Evolutionary conservation across 2,888 invertebrate species (phyloP).

Genomic region (Syrista parreyssii): DNA sequence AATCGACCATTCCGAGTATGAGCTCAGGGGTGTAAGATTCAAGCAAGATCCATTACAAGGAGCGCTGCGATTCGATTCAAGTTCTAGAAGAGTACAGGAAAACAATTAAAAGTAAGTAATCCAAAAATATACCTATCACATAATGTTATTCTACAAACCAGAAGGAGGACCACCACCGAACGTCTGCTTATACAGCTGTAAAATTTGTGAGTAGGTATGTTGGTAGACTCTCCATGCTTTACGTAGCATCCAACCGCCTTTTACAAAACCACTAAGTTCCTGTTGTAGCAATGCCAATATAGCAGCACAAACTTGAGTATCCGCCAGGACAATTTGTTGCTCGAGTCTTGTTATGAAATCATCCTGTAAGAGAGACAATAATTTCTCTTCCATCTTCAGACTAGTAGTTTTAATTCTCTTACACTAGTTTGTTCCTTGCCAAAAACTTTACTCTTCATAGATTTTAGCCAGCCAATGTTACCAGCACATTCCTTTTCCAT

Average conservation of each 20-base stretch:
- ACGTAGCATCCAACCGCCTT: slow-evolving; percentile 75
- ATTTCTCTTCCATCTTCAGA: neutral
- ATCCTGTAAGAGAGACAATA: slow-evolving; percentile 33
- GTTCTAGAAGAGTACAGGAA: neutral
- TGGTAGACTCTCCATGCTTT: slow-evolving; percentile 79
- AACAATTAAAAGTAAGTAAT: neutral
- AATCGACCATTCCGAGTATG: slow-evolving; percentile 55
- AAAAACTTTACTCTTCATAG: slow-evolving; percentile 68
- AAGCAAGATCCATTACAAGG: slow-evolving; percentile 37
- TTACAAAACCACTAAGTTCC: slow-evolving; percentile 73
- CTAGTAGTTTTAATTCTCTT: neutral
- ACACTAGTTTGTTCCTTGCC: slow-evolving; percentile 50
- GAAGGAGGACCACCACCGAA: slow-evolving; percentile 64
- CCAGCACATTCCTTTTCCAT: slow-evolving; percentile 72
- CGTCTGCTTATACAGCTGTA: slow-evolving; percentile 68
- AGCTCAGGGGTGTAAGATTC: slow-evolving; percentile 41
- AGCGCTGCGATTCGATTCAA: slow-evolving; percentile 33
- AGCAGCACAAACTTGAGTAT: slow-evolving; percentile 74
- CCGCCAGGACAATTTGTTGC: slow-evolving; percentile 75
- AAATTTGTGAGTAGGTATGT: slow-evolving; percentile 71
- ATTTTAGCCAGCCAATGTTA: slow-evolving; percentile 70
- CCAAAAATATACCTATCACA: neutral
- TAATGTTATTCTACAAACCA: slow-evolving; percentile 29
- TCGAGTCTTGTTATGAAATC: slow-evolving; percentile 66
- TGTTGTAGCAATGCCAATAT: slow-evolving; percentile 75